Percentiles rank a stretch among this genome's conserved stretches.
Conservation (phyloP, 2,888 invertebrate species). For the Acronicta aceris region DNA sequence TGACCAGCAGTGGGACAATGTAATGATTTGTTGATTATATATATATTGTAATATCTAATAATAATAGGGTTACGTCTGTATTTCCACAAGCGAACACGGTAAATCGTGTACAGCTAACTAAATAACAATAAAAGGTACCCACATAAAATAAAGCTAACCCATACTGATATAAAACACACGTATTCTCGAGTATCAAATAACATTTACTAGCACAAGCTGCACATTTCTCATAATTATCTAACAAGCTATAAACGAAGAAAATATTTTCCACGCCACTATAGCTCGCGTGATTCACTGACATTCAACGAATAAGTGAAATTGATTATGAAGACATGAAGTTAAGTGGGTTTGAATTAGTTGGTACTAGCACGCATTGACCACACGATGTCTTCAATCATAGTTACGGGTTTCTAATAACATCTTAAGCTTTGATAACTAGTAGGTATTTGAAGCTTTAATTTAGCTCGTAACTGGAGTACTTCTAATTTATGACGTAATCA, state of each 20-base stretch:
- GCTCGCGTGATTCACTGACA: slow-evolving; percentile 29
- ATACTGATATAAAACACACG: slow-evolving; percentile 2
- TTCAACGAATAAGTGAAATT: slow-evolving; percentile 36
- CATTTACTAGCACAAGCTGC: slow-evolving; percentile 14
- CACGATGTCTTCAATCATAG: slow-evolving; percentile 15
- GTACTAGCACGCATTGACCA: slow-evolving; percentile 11
- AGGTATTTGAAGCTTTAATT: slow-evolving; percentile 17
- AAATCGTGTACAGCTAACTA: no score
- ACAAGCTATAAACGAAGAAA: slow-evolving; percentile 12
- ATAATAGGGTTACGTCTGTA: no score
- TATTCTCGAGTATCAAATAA: slow-evolving; percentile 11
- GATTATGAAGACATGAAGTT: slow-evolving; percentile 35
- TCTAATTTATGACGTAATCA: slow-evolving; percentile 16
- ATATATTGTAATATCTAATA: no score
- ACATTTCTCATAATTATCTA: slow-evolving; percentile 26
- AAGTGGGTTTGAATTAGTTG: slow-evolving; percentile 18
- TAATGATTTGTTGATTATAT: no score
- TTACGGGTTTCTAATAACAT: slow-evolving; percentile 25
- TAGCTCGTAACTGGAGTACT: slow-evolving; percentile 13
- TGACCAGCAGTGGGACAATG: no score
- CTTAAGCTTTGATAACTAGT: slow-evolving; percentile 19
- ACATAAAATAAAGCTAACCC: neutral
- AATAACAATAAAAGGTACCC: no score
- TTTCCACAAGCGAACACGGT: no score
- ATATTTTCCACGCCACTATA: slow-evolving; percentile 20